These are phyloP conservation scores for Mesorhabditis sp. DNA, from an alignment of 2,888 invertebrate genomes.

Conservation along the genomic window DNA sequence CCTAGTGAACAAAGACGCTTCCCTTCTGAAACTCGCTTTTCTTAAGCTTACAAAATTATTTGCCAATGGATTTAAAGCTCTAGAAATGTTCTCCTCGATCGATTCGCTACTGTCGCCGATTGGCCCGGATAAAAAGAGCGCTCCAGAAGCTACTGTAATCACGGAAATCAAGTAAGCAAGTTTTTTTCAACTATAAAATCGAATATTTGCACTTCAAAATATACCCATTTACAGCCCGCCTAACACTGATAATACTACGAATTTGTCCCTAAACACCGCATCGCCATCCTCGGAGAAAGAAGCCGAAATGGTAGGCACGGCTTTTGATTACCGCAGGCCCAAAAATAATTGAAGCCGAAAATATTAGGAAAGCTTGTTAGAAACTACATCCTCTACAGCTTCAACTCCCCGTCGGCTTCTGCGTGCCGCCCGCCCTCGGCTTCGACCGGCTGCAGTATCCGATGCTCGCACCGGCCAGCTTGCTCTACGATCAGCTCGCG, in stretches of 20 bases:
- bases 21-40: no score
- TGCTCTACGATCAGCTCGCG: conserved; percentile 41
- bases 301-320: no score
- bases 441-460: conserved; percentile 17
- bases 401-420: background rate
- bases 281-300: no score
- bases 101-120: conserved; percentile 17
- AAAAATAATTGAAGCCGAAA: no score
- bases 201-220: conserved; percentile 1
- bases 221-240: background rate
- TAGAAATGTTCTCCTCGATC: conserved; percentile 22
- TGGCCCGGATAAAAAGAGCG: background rate
- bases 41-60: no score
- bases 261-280: no score
- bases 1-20: no score
- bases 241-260: no score
- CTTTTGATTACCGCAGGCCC: no score
- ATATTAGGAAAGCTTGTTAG: no score
- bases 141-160: background rate
- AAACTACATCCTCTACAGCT: background rate
- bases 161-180: background rate
- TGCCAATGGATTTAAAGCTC: no score
- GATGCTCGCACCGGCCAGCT: conserved; percentile 14
- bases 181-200: conserved; percentile 6
- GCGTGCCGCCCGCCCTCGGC: background rate